Evolutionary conservation across 2,888 invertebrate species (phyloP), one percentile per base, ranked within the genome.

Genomic region (Tipula lateralis): DNA sequence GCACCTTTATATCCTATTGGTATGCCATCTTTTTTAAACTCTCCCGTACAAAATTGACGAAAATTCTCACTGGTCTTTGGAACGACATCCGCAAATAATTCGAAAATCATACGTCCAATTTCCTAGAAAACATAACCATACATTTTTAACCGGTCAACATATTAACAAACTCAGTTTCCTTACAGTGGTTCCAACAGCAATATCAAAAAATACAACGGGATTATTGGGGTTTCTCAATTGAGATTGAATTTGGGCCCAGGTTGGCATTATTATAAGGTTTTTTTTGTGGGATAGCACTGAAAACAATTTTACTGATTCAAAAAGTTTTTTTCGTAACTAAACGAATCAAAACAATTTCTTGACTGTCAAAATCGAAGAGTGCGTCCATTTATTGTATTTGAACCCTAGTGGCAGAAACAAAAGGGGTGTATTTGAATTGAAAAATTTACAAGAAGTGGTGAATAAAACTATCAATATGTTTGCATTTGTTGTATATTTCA

Each of bases 61-160:
- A 99, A 99, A 90, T 99, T 99, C 91, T 99, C 99, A 86, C 97
- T 97, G 0, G 98, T 98, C 91, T 96, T 97, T 2, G 99, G 98
- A 2, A 97, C 98, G 12, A 97, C 95, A 91, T 99, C 99, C 16
- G 98, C 97, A 91, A 97, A 99, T 29, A 99, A 91, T 90, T 99
- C 99, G 90, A 99, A 97, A 87, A 99, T 97, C 94, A 99, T 97
- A 85, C 99, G 93, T 0, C 99, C 99, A 87, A 99, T 97, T 93
- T 99, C 98, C 96, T 96, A 87, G 34, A 36, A 84, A 84, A 81
- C n/a, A 81, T 32, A 83, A 19, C 3, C 66, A 80, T 13, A n/a
- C 39, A 84, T 85, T 82, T 39, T 66, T n/a, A 32, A 16, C 4
- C 44, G 9, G 36, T 84, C n/a, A n/a, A 85, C 30, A 1, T 82